Evolutionary conservation across 2,888 invertebrate genomes (phyloP), one percentile per base, ranked within the genome.

Genomic region (Microchrysa polita): DNA sequence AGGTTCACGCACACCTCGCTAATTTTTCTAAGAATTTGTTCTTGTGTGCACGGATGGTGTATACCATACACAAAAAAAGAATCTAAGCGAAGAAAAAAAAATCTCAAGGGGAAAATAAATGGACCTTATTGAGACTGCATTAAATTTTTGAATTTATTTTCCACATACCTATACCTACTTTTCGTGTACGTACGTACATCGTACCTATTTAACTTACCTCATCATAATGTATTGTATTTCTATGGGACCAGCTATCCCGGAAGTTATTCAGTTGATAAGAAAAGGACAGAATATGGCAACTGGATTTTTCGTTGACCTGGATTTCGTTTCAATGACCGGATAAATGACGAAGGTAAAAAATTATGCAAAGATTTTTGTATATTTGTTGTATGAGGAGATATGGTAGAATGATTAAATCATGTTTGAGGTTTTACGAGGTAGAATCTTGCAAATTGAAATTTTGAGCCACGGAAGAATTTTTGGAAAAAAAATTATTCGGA

Each of bases 211-310:
- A 55, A 2, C 27, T n/a, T 63, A 63, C 60, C 60, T 23, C 20
- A 34, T 16, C n/a, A 42, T 42, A 63, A 55, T 40, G 61, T 18
- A 57, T 69, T 34, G 57, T 55, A 23, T 57, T 69, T 55, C 69
- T 5, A n/a, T n/a, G 55, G 18, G 69, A 48, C 53, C 69, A 69
- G 69, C 34, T 55, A 69, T 69, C 69, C 69, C 69, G 69, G 69
- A 69, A 69, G 57, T 69, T 69, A 69, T 55, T 55, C 23, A 57
- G 57, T 69, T 69, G 55, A 57, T 55, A 40, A 20, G 55, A 27
- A 57, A 34, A 40, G 55, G 69, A 69, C 18, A 52, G 69, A 34
- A 23, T 52, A 67, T 67, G 61, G 5, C 44, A 65, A 65, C 65
- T 65, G 65, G 65, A 65, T 34, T 65, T 65, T 65, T 22, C 14